Base-by-base conservation (phyloP, 1,140 invertebrate species). In the Euura saliciscinereae region DNA sequence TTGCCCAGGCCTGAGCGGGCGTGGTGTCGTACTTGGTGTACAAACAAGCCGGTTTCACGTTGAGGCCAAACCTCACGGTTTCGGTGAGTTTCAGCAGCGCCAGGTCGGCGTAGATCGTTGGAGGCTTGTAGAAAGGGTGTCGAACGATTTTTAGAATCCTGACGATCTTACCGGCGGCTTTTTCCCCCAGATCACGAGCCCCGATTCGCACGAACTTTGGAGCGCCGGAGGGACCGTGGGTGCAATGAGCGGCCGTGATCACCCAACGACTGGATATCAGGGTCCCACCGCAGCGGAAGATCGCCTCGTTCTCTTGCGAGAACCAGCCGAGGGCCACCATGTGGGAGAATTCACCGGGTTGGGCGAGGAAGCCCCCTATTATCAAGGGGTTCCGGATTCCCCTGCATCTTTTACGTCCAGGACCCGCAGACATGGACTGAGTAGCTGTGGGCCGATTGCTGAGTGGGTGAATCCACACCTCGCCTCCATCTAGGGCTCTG, bases 231-330 rank as follows among this genome's bases (percentile, higher is more conserved):
- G 7, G 68, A 64, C 70, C 87, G 77, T 88, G 84, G 0, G 83
- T 83, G 72, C 90, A 91, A 77, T 91, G 90, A 45, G 89, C 90
- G 11, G 90, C 90, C 28, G 90, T 91, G 46, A 91, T 72, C 42
- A 91, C 83, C 88, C 89, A 90, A 64, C 83, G 78, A 28, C 87
- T 78, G 44, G 87, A 87, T 64, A 91, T 88, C 44, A 91, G 75
- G 7, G 87, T 88, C 7, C 89, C 90, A 73, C 89, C 90, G 77
- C 90, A 91, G 42, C 79, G 71, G 79, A 82, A 86, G 6, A 71
- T 74, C 5, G 78, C 75, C 0, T 68, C 51, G 1, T 66, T 46
- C 10, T 74, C 68, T n/a, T 71, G 45, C 11, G 76, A 44, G 8
- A 43, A n/a, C 4, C 68, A 78, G 8, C 83, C 84, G 43, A 86